Evolutionary conservation across 1,140 invertebrate genomes (phyloP).

Genomic region (Camponotus pennsylvanicus): DNA sequence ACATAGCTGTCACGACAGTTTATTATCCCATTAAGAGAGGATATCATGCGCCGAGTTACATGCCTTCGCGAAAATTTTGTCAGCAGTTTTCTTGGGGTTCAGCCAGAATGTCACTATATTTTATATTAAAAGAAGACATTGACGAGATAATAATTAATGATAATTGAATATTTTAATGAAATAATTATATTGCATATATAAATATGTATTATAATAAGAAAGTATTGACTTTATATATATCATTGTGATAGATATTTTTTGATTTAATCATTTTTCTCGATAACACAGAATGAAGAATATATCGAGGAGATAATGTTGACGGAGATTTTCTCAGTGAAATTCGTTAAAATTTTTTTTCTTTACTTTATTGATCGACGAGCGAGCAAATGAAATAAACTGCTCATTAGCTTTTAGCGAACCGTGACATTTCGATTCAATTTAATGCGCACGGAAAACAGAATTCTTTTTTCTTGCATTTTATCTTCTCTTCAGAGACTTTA

Average conservation of each 20-base stretch:
- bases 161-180: constrained; percentile 21
- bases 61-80: constrained; percentile 67
- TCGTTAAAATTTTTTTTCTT: constrained; percentile 60
- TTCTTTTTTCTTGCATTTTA: constrained; percentile 12
- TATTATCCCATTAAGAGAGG: constrained; percentile 62
- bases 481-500: background rate
- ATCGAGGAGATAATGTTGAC: constrained; percentile 11
- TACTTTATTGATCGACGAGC: constrained; percentile 3
- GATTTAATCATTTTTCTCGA: background rate
- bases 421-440: constrained; percentile 51
- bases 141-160: constrained; percentile 26
- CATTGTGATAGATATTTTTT: background rate
- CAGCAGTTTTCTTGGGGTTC: constrained; percentile 71
- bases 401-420: constrained; percentile 41
- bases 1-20: constrained; percentile 50
- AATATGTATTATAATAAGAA: background rate
- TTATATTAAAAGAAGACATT: constrained; percentile 15
- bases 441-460: constrained; percentile 17
- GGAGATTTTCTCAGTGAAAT: constrained; percentile 1
- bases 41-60: constrained; percentile 62
- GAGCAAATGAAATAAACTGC: constrained; percentile 46
- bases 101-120: constrained; percentile 58
- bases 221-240: background rate
- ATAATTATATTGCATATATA: constrained; percentile 43
- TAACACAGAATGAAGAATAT: background rate